Evolutionary conservation across 23 tunicate species (phyloP).

Genomic region (Trididemnum clinides): DNA sequence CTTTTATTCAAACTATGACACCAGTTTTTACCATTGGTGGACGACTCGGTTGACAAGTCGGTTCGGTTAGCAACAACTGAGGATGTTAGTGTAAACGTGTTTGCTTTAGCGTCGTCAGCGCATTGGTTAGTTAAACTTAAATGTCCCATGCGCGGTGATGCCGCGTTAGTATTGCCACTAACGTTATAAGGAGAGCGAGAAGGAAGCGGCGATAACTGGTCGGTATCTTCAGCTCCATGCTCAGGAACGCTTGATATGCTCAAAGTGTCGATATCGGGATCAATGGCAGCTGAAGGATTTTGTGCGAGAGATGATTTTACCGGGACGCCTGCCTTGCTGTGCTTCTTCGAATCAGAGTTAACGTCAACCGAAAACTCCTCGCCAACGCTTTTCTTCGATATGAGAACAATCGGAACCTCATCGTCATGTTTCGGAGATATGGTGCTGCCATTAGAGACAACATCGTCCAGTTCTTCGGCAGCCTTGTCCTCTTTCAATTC

Average conservation of each 20-base stretch:
- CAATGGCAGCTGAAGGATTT: neutral
- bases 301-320: neutral
- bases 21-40: too few relatives aligned
- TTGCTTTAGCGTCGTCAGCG: too few relatives aligned
- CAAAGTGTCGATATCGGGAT: neutral
- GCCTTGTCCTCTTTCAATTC: neutral
- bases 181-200: too few relatives aligned
- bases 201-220: conserved; percentile 39
- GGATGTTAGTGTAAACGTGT: too few relatives aligned
- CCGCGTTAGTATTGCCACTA: too few relatives aligned
- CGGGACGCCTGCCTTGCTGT: neutral
- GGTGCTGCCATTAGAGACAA: too few relatives aligned
- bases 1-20: too few relatives aligned
- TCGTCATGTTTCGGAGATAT: too few relatives aligned
- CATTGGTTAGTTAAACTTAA: too few relatives aligned
- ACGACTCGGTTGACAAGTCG: too few relatives aligned
- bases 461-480: neutral
- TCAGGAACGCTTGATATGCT: neutral
- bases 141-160: too few relatives aligned
- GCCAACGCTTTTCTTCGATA: neutral
- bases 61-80: too few relatives aligned
- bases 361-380: neutral
- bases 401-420: neutral
- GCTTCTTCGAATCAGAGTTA: neutral
- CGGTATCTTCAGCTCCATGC: conserved; percentile 24